Base-by-base conservation (phyloP, 2,888 invertebrate genomes). In the Brachycybe producta region DNA sequence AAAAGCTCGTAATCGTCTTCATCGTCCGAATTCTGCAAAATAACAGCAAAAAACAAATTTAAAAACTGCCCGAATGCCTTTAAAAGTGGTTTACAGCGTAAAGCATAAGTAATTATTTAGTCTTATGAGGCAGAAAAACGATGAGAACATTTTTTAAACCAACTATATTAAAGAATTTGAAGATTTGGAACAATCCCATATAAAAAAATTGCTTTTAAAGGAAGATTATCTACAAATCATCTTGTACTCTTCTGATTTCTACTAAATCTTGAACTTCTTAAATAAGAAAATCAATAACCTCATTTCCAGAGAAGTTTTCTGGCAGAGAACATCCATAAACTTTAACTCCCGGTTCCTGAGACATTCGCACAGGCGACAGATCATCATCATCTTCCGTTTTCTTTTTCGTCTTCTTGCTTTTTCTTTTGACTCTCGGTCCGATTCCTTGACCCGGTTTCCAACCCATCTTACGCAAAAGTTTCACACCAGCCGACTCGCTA, bases 361-460 rank as follows among this genome's bases (percentile, higher is more conserved):
- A 42, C 11, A 26, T 11, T 39, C 8, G 24, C 8, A 40, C 21
- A 46, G 1, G 15, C 35, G 11, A 38, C 26, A 19, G 13, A 26
- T 19, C 19, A 48, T 8, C n/a, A n/a, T n/a, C n/a, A n/a, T n/a
- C n/a, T n/a, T n/a, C n/a, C n/a, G n/a, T n/a, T n/a, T n/a, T n/a
- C n/a, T n/a, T n/a, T n/a, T n/a, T n/a, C n/a, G n/a, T n/a, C n/a
- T n/a, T n/a, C n/a, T n/a, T n/a, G n/a, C n/a, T n/a, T n/a, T 58
- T 59, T 52, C 66, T 67, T 1, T 70, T 68, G 30, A 75, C 59
- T 41, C 76, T 70, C 1, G 78, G 76, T 0, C 87, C 86, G 1
- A 84, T 71, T 1, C 91, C 91, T 66, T 90, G 85, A 0, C 91
- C 90, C 2, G 80, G 81, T 58, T 81, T 79, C 86, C 95, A 92